phyloP scores from a whole-genome alignment of 2,113 vertebrate genomes.

The Hippocampus comes region DNA sequence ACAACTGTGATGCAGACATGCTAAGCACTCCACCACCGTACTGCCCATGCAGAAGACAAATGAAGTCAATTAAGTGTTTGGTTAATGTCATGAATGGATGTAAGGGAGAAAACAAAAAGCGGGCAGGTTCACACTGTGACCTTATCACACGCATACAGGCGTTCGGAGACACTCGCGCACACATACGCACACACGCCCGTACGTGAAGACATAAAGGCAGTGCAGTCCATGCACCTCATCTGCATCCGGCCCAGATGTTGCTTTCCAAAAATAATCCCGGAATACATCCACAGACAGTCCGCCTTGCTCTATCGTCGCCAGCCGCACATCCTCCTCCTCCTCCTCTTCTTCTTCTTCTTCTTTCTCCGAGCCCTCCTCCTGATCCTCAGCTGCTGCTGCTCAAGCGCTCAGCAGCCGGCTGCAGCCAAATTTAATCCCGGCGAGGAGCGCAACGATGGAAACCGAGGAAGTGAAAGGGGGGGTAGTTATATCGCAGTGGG shows the following conservation, averaged over 20 bases:
- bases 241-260: conserved; percentile 59
- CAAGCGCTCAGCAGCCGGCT: conserved; percentile 35
- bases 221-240: conserved; percentile 55
- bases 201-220: conserved; percentile 35
- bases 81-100: background rate
- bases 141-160: conserved; percentile 9
- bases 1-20: background rate
- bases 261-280: conserved; percentile 32
- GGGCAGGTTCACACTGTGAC: conserved; percentile 7
- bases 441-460: conserved; percentile 23
- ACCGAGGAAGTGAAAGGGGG: conserved; percentile 44
- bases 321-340: conserved; percentile 48
- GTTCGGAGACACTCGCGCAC: conserved; percentile 21
- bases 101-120: conserved; percentile 29
- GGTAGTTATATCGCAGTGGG: conserved; percentile 28
- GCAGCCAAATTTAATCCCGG: conserved; percentile 63
- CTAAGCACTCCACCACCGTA: background rate
- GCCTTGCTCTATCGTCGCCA: conserved; percentile 58
- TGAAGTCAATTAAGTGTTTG: background rate
- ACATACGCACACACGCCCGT: conserved; percentile 17
- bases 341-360: conserved; percentile 28
- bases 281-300: conserved; percentile 58
- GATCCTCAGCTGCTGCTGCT: conserved; percentile 32
- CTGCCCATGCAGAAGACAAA: background rate
- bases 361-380: conserved; percentile 17